Evolutionary conservation across 2,888 invertebrate species (phyloP).

Genomic region (Chouioia cunea): DNA sequence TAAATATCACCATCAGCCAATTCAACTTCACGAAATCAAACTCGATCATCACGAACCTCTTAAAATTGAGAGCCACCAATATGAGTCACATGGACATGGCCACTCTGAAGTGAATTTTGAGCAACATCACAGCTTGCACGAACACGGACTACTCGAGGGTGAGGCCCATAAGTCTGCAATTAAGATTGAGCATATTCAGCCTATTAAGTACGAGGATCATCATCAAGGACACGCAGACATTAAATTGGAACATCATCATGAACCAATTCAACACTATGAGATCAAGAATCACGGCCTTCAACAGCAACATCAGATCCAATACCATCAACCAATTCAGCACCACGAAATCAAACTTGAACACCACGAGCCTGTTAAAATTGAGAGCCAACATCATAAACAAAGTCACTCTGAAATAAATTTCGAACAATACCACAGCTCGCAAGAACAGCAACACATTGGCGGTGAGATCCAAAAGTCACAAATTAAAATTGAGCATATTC

Average conservation of each 20-base stretch:
- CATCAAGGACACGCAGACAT: background rate
- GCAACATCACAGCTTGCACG: too few relatives aligned
- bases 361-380: background rate
- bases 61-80: too few relatives aligned
- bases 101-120: too few relatives aligned
- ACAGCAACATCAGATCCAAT: background rate
- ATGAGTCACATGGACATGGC: too few relatives aligned
- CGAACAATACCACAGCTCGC: too few relatives aligned
- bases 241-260: background rate
- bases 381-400: too few relatives aligned
- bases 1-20: background rate
- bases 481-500: background rate
- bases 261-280: background rate
- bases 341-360: background rate
- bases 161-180: too few relatives aligned
- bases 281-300: background rate
- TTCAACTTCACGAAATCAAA: background rate
- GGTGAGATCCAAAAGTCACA: too few relatives aligned
- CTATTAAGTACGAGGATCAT: background rate
- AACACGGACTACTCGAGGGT: too few relatives aligned
- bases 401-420: too few relatives aligned
- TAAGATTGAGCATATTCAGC: background rate
- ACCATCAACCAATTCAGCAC: background rate
- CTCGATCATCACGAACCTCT: background rate
- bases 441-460: too few relatives aligned